Percentiles rank a stretch among this genome's conserved stretches.
phyloP scores from a whole-genome alignment of 2,888 invertebrate species.

The Pseudolycoriella hygida region DNA sequence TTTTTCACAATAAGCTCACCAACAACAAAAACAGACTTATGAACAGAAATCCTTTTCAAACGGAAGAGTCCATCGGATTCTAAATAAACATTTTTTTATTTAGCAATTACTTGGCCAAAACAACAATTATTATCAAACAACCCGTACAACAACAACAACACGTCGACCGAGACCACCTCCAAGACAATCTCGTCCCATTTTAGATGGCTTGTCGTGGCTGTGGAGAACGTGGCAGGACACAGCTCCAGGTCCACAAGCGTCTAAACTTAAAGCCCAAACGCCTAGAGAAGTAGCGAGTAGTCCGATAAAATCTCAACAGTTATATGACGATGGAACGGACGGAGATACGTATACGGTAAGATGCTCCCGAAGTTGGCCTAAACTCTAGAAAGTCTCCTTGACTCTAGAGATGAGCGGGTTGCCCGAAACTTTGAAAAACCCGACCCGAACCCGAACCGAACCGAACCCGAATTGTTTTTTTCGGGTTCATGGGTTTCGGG shows the following conservation, averaged over 20 bases:
- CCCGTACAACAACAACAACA: slow-evolving; percentile 2
- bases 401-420: no score
- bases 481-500: no score
- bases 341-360: slow-evolving; percentile 3
- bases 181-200: slow-evolving; percentile 29
- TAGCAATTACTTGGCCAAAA: slow-evolving; percentile 1
- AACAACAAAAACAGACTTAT: no score
- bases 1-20: neutral
- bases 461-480: no score
- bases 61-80: neutral
- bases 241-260: slow-evolving; percentile 24
- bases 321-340: slow-evolving; percentile 13
- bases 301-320: neutral
- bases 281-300: neutral
- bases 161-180: slow-evolving; percentile 8
- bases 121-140: no score
- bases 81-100: neutral
- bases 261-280: neutral
- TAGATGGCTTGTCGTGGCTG: slow-evolving; percentile 38
- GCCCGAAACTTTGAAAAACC: no score
- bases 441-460: no score
- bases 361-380: no score
- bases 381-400: no score
- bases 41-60: no score
- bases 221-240: slow-evolving; percentile 41